These are phyloP conservation scores for Chelmon rostratus DNA, from an alignment of 2,797 vertebrate species.

Conservation along the genomic window DNA sequence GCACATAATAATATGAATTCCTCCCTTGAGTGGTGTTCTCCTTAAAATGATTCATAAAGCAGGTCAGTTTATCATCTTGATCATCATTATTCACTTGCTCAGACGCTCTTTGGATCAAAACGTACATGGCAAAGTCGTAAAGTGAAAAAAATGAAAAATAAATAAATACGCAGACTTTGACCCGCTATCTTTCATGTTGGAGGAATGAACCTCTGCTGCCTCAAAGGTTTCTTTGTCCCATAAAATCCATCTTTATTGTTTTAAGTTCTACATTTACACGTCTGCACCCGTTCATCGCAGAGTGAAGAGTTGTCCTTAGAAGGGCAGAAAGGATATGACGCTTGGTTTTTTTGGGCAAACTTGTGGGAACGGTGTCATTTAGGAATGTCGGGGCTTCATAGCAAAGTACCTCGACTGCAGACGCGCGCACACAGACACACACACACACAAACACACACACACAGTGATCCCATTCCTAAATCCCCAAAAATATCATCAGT, in stretches of 20 bases:
- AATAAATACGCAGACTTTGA: constrained; percentile 19
- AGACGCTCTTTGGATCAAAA: constrained; percentile 45
- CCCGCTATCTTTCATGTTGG: constrained; percentile 34
- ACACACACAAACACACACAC: constrained; percentile 27
- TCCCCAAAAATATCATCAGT: constrained; percentile 56
- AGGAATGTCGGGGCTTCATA: constrained; percentile 60
- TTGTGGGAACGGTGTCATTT: constrained; percentile 67
- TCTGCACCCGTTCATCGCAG: constrained; percentile 53
- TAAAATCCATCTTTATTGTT: constrained; percentile 71
- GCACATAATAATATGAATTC: constrained; percentile 17
- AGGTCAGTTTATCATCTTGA: constrained; percentile 29
- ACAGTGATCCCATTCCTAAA: constrained; percentile 34
- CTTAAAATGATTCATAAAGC: constrained; percentile 19
- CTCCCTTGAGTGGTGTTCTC: constrained; percentile 1
- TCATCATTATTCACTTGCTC: constrained; percentile 27
- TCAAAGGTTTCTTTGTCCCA: constrained; percentile 72
- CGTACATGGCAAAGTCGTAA: constrained; percentile 42
- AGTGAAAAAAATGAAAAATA: constrained; percentile 2
- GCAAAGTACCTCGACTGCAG: constrained; percentile 39
- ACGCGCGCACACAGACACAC: not conserved
- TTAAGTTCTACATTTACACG: constrained; percentile 77
- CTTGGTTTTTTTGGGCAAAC: constrained; percentile 43
- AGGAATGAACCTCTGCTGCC: constrained; percentile 50
- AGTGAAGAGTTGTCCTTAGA: constrained; percentile 64
- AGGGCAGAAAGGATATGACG: constrained; percentile 66